A percentile compares a stretch with the other conserved stretches of the same genome.
These are phyloP conservation scores for Burhinus bistriatus DNA, from an alignment of 2,113 vertebrate species.

Conservation along the genomic window DNA sequence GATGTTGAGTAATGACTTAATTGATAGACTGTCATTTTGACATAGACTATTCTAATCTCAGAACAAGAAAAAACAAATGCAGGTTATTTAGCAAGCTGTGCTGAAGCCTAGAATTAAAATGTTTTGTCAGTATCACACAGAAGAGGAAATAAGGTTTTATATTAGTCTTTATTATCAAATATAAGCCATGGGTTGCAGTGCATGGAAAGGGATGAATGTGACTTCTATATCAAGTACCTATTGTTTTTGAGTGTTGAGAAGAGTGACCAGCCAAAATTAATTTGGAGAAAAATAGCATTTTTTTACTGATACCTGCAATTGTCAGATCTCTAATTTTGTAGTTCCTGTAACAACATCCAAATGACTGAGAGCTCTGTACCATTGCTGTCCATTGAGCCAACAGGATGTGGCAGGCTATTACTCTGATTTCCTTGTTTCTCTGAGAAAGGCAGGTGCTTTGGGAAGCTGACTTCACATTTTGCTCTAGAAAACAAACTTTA, in stretches of 20 bases:
- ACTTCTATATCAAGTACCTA: not conserved
- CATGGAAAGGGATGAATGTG: not conserved
- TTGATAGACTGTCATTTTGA: conserved; percentile 6
- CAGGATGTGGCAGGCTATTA: not conserved
- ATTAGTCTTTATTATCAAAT: not conserved
- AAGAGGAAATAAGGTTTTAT: conserved; percentile 9
- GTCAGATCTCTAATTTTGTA: conserved; percentile 23
- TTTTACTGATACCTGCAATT: conserved; percentile 41
- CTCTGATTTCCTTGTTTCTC: not conserved
- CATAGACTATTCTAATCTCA: not conserved
- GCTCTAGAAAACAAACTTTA: not conserved
- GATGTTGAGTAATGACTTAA: conserved; percentile 15
- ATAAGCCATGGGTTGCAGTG: not conserved
- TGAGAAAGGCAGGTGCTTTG: not conserved
- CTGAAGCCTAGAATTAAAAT: conserved; percentile 22
- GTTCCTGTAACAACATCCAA: conserved; percentile 73
- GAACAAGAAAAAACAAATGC: not conserved
- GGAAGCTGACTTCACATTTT: not conserved
- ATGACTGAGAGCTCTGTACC: conserved; percentile 42
- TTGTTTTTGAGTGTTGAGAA: conserved; percentile 14
- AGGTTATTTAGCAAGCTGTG: not conserved
- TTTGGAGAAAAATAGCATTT: conserved; percentile 16
- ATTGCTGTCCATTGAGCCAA: not conserved
- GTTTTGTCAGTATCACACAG: conserved; percentile 28
- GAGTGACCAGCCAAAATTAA: conserved; percentile 23